Evolutionary conservation across 2,888 invertebrate genomes (phyloP), one percentile per base, ranked within the genome.

Genomic region (Hypsopygia costalis): DNA sequence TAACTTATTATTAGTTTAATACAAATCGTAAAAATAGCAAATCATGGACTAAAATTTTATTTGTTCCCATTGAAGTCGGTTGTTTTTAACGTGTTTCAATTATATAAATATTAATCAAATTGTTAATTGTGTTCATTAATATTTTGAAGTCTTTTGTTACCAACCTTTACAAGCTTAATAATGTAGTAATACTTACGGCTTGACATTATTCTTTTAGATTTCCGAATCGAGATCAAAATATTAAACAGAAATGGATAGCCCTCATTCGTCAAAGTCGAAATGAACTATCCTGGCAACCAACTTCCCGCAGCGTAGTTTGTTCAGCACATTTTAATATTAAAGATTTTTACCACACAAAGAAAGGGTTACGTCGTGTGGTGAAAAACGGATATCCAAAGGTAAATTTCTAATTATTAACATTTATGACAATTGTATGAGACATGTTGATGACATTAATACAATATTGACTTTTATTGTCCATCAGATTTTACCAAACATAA

Each of bases 351-450:
- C 22, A 21, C 32, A 40, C 40, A 16, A 41, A 31, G 5, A 44
- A 44, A 35, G 44, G 41, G 7, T 34, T 44, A 29, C 41, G 41
- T 22, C 41, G 44, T 12, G 38, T 44, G n/a, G 10, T 30, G 27
- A n/a, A 22, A 41, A 35, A 36, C 11, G 31, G 31, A 38, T 44
- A 44, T 44, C 44, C 44, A 37, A 44, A 44, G 39, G 33, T 42
- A 4, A 25, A 1, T 25, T 25, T n/a, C 25, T 28, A 11, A 11
- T 38, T 9, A 12, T 38, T 38, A 31, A 21, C 16, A 11, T 30
- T 37, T 37, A 11, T 11, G 28, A 37, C 12, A 37, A 9, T 37
- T 20, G 11, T 30, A 37, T 30, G 12, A 16, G 16, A 16, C 16
- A 16, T 16, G 16, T 16, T 16, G 16, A 16, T 16, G 16, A 16